Base-by-base conservation (phyloP, 2,797 vertebrate species). In the Cheirogaleus major region DNA sequence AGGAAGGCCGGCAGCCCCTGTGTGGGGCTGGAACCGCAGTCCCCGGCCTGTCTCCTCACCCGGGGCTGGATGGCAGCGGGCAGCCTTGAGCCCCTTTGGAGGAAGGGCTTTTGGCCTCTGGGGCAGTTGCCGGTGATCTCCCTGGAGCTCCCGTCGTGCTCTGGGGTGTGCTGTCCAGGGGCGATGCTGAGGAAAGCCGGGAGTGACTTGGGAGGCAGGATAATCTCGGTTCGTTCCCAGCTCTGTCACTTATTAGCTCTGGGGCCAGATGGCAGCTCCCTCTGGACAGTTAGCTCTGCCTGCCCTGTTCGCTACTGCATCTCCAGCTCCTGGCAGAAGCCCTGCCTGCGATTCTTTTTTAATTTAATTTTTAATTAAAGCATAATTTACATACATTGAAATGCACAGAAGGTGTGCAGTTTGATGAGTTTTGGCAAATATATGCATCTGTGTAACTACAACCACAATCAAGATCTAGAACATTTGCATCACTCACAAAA, bases 291-390 rank as follows among this genome's bases (percentile, higher is more conserved):
- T 67, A 52, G 73, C 87, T 94, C 80, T 72, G 96, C 70, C 80
- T 96, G 93, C 78, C 97, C 89, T 82, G 78, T 59, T 88, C 59
- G 13, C 94, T 91, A 38, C 93, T 61, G 43, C 63, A 84, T 79
- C 69, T 95, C 81, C 25, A 80, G 96, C 86, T 95, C 35, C 95
- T 94, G 94, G 95, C 78, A 76, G 61, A 65, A 92, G 79, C 73
- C 43, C 57, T 97, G 97, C 57, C 48, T 95, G 83, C 4, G 22
- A 91, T 96, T 95, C 91, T 73, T 97, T 97, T 79, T 95, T 95
- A 95, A 97, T 96, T 97, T 97, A 97, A 95, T 96, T 97, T 97
- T 97, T 91, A 95, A 95, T 97, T 97, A 96, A 96, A 97, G 50
- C 69, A 75, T 80, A 70, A 95, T 97, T 97, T 91, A 61, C 95